Evolutionary conservation across 2,888 invertebrate species (phyloP), one percentile per base, ranked within the genome.

Genomic region (Bellardia pandia): DNA sequence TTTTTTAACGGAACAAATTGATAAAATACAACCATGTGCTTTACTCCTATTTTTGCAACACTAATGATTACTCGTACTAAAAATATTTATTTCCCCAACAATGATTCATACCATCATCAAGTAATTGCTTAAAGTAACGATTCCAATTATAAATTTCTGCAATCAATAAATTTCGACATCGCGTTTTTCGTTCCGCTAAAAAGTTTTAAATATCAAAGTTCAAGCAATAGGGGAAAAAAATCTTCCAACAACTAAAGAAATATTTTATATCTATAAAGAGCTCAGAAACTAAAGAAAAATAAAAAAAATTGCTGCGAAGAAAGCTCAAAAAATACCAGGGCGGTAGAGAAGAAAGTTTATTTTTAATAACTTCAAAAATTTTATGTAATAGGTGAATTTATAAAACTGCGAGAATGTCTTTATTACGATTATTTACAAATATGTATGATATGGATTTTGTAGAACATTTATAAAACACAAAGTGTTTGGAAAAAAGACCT

Each of bases 371-470:
- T n/a, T 30, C 30, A 51, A 51, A 16, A 48, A 53, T 68, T 85
- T 79, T 77, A 85, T 69, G 69, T 86, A 78, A 80, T 83, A 74
- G 56, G 53, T 85, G 33, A 72, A 81, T 71, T 64, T 74, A 66
- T 74, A 69, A 85, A 86, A 62, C 42, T 53, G 69, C 81, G 71
- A 89, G 85, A 88, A 89, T 88, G 89, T 80, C 74, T 86, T 80
- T 82, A 79, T 86, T 75, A 88, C 89, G 88, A 88, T 88, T 90
- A 88, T 86, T 88, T 68, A 88, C 89, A 91, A 91, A 91, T 91
- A 92, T 92, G 91, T 90, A 90, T 90, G 91, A 90, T 88, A 90
- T 91, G 89, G 91, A 91, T 91, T 91, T 90, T 91, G 91, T 78
- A 82, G 85, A 92, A 92, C 92, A 91, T 90, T 92, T 92, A 90